These are phyloP conservation scores for Sphaeramia orbicularis DNA, from an alignment of 2,797 vertebrate species.

Conservation along the genomic window DNA sequence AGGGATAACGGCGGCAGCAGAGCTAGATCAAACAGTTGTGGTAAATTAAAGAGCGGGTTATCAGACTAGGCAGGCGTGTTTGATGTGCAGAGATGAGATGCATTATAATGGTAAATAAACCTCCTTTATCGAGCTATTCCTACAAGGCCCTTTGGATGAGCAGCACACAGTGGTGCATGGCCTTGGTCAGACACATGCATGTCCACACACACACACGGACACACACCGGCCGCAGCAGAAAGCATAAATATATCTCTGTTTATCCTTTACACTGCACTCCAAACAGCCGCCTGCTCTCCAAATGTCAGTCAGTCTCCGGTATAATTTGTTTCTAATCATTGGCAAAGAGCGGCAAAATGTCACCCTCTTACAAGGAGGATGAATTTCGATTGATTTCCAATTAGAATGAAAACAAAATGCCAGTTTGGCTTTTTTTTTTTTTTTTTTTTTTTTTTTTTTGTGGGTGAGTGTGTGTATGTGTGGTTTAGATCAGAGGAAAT, in stretches of 20 bases:
- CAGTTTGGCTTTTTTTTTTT: too few species aligned
- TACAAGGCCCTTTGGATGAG: conserved; percentile 63
- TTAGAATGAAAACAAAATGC: conserved; percentile 65
- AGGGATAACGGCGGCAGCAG: conserved; percentile 58
- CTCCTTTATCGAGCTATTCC: conserved; percentile 71
- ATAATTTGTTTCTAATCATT: conserved; percentile 78
- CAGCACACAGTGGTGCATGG: conserved; percentile 56
- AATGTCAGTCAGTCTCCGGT: conserved; percentile 70
- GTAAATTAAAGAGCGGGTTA: conserved; percentile 77
- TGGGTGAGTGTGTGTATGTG: background rate
- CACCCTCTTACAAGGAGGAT: conserved; percentile 65
- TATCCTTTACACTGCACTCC: conserved; percentile 62
- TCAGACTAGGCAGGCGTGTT: conserved; percentile 76
- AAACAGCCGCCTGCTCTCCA: conserved; percentile 62
- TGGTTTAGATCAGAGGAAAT: conserved; percentile 48
- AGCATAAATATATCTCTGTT: conserved; percentile 62
- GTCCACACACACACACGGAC: background rate
- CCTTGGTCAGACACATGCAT: conserved; percentile 64
- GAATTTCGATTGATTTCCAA: conserved; percentile 75
- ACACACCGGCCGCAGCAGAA: conserved; percentile 25
- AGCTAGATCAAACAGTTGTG: conserved; percentile 76
- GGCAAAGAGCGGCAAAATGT: conserved; percentile 69
- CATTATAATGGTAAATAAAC: conserved; percentile 80
- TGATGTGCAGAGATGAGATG: conserved; percentile 79
- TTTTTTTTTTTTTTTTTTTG: too few species aligned